Evolutionary conservation across 2,888 invertebrate species (phyloP).

Genomic region (Hypomecis atomaria): DNA sequence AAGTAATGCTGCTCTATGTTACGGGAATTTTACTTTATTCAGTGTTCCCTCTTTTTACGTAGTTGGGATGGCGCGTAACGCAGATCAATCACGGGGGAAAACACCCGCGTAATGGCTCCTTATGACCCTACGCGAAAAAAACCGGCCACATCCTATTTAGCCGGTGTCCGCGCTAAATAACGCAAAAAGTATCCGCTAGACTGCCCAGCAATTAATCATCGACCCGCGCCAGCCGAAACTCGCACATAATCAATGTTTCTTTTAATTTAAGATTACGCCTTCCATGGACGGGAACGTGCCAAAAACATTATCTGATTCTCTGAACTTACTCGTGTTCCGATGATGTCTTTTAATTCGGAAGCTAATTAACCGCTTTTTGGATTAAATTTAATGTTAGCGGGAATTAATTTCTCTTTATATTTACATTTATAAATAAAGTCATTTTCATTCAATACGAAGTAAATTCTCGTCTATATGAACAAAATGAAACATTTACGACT

Average conservation of each 20-base stretch:
- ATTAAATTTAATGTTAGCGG: constrained; percentile 12
- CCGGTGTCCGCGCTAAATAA: constrained; percentile 67
- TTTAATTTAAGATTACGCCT: constrained; percentile 61
- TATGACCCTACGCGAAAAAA: constrained; percentile 59
- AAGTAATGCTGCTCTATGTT: neutral
- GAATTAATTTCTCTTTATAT: constrained; percentile 9
- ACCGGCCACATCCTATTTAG: constrained; percentile 67
- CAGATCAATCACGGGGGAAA: constrained; percentile 75
- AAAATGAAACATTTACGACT: constrained; percentile 44
- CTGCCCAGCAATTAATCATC: constrained; percentile 69
- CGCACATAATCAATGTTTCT: constrained; percentile 60
- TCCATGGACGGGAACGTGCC: constrained; percentile 33
- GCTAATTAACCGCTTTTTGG: neutral
- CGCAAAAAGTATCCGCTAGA: constrained; percentile 69
- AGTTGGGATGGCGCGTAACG: constrained; percentile 45
- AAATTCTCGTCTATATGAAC: constrained; percentile 38
- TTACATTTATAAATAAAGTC: constrained; percentile 33
- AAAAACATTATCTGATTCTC: constrained; percentile 39
- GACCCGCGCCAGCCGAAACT: constrained; percentile 50
- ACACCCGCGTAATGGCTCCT: constrained; percentile 72
- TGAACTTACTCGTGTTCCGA: constrained; percentile 37
- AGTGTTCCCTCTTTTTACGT: constrained; percentile 34
- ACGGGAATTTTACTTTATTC: constrained; percentile 20
- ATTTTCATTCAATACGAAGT: constrained; percentile 30
- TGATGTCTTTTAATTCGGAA: constrained; percentile 20